A percentile compares a stretch with the other conserved stretches of the same genome.
phyloP scores from a whole-genome alignment of 2,113 vertebrate species.

The Mormyrus iriodes region DNA sequence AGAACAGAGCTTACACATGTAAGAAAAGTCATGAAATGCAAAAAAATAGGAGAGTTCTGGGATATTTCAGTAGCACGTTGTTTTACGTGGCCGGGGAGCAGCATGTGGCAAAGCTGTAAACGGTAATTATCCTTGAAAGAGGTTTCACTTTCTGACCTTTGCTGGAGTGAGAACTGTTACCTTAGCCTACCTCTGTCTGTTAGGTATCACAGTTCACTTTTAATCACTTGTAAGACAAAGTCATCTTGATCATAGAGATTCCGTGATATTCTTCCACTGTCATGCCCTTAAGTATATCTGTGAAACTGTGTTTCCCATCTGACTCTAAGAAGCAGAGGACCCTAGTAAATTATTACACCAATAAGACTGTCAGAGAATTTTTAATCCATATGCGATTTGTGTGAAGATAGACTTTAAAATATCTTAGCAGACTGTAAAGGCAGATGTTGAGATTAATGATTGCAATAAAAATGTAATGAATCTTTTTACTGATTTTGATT shows the following conservation, averaged over 20 bases:
- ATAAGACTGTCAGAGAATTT: not conserved
- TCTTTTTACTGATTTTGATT: not conserved
- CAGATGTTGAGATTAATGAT: not conserved
- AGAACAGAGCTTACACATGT: conserved; percentile 43
- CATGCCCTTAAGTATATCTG: not conserved
- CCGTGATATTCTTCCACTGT: not conserved
- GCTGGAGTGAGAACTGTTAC: conserved; percentile 26
- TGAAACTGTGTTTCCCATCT: conserved; percentile 18
- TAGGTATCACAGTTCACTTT: conserved; percentile 2
- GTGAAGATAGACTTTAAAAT: not conserved
- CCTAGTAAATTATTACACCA: not conserved
- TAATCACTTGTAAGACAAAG: not conserved
- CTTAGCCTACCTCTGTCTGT: conserved; percentile 6
- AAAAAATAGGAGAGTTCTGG: conserved; percentile 19
- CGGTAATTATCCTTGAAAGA: conserved; percentile 36
- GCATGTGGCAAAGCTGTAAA: conserved; percentile 28
- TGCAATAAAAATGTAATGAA: not conserved
- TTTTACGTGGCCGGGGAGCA: conserved; percentile 24
- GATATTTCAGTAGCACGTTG: conserved; percentile 27
- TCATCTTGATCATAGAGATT: conserved; percentile 15
- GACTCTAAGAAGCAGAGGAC: not conserved
- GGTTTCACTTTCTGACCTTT: conserved; percentile 30
- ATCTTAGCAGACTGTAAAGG: not conserved
- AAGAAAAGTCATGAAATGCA: conserved; percentile 30
- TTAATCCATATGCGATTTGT: conserved; percentile 12